These are phyloP conservation scores for Melikaiella ostensackeni DNA, from an alignment of 2,888 invertebrate species.

Conservation along the genomic window DNA sequence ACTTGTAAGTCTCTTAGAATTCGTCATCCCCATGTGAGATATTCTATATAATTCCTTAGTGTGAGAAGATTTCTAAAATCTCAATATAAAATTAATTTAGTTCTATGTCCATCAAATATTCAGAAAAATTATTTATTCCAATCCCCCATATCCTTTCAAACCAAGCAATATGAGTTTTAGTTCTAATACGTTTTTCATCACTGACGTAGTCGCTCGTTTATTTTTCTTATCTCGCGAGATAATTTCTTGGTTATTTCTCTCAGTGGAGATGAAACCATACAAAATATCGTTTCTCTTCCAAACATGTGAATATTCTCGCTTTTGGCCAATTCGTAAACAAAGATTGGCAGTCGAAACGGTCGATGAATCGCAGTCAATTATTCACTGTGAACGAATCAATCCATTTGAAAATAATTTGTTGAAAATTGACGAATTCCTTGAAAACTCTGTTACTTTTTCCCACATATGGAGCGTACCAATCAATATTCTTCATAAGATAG, in stretches of 20 bases:
- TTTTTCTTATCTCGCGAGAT: too few relatives aligned
- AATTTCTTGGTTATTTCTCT: too few relatives aligned
- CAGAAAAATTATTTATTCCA: too few relatives aligned
- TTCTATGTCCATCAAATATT: too few relatives aligned
- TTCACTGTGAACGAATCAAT: slow-evolving; percentile 9
- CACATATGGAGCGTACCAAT: background rate
- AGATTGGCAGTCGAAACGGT: background rate
- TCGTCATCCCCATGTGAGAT: too few relatives aligned
- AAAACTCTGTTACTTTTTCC: background rate
- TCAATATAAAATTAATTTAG: too few relatives aligned
- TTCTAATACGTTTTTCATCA: background rate
- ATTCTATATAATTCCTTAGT: too few relatives aligned
- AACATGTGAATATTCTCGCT: background rate
- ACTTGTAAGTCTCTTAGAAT: too few relatives aligned
- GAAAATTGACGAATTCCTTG: slow-evolving; percentile 2
- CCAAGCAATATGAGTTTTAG: background rate
- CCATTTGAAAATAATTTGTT: slow-evolving; percentile 8
- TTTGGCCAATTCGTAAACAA: background rate
- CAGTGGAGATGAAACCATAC: background rate
- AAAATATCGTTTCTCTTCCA: slow-evolving; percentile 5
- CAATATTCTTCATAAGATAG: background rate
- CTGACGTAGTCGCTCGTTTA: background rate
- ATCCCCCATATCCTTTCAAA: background rate
- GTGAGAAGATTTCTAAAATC: too few relatives aligned
- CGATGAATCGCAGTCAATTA: slow-evolving; percentile 30